Evolutionary conservation across 1,140 invertebrate species (phyloP).

Genomic region (Panagrolaimus sp.): DNA sequence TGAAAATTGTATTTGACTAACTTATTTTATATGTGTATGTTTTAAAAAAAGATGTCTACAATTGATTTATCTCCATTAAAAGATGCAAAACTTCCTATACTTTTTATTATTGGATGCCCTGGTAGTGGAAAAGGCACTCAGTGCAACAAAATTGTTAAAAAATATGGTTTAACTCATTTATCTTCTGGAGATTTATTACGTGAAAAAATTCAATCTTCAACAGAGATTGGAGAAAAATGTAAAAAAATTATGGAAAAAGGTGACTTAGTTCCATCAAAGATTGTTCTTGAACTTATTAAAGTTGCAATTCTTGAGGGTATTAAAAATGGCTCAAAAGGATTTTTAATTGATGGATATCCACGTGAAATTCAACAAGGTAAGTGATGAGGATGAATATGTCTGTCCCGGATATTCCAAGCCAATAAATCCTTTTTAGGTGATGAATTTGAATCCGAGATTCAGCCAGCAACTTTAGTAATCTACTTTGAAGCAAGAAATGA

Average conservation of each 20-base stretch:
- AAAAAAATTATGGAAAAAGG: constrained; percentile 78
- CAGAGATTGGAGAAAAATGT: constrained; percentile 72
- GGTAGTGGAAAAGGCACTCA: constrained; percentile 98
- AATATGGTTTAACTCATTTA: constrained; percentile 87
- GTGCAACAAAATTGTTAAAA: constrained; percentile 79
- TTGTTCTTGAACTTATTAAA: constrained; percentile 68
- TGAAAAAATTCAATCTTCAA: constrained; percentile 79
- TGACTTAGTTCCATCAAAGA: constrained; percentile 68
- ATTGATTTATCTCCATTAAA: constrained; percentile 57
- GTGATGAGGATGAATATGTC: too few relatives aligned
- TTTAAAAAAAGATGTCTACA: too few relatives aligned
- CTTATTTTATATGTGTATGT: too few relatives aligned
- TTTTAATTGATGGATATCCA: constrained; percentile 92
- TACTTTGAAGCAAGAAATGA: constrained; percentile 79
- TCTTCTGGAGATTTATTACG: constrained; percentile 90
- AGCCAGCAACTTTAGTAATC: constrained; percentile 73
- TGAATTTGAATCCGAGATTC: constrained; percentile 71
- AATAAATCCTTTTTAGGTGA: constrained; percentile 58
- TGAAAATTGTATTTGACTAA: too few relatives aligned
- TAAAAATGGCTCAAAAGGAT: constrained; percentile 72
- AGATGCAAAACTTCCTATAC: constrained; percentile 59
- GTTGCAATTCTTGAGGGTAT: constrained; percentile 70
- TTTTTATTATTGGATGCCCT: constrained; percentile 67
- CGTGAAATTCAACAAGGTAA: constrained; percentile 75
- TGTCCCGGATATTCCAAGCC: too few relatives aligned